Base-by-base conservation (phyloP, 2,797 vertebrate genomes). In the Tapera naevia region DNA sequence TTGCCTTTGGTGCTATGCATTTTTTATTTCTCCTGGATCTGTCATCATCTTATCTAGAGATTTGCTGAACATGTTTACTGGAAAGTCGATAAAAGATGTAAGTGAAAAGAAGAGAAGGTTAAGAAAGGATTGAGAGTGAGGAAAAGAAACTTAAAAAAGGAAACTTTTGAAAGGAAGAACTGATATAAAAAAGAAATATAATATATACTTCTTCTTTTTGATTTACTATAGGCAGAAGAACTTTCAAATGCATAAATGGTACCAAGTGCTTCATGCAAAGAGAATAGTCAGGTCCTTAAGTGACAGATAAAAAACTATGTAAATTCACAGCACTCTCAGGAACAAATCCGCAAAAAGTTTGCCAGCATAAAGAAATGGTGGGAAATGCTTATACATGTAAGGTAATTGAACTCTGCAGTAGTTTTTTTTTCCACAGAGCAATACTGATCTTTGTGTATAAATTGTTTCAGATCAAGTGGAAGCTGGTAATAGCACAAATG, bases 21-120 rank as follows among this genome's bases (percentile, higher is more conserved):
- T 87, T 96, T 92, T 95, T 91, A 91, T 89, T 56, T 83, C 46
- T 89, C 54, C 46, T 89, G 43, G 32, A 86, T 86, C 51, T 95
- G 53, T 91, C 71, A 88, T 33, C 28, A 17, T 39, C 67, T 96
- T 86, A 86, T 89, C 64, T 82, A 78, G 88, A 64, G 43, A 22
- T 80, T 95, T 96, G 81, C 81, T 89, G 67, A 82, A 86, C 45
- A 39, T 64, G 35, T 86, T 94, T 92, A 88, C 57, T 74, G 61
- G 39, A 61, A 87, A 69, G 24, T 57, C 15, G 27, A 54, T 86
- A 89, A 75, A 91, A 89, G 32, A 39, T 1, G 0, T 24, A 74
- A 73, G 10, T 80, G 53, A 57, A 93, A 89, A 67, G 54, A 87
- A 74, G 89, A 71, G 12, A 50, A 27, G 5, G 7, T 79, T 93